Conservation (phyloP, 2,888 invertebrate genomes). For the Tanypteryx hageni region DNA sequence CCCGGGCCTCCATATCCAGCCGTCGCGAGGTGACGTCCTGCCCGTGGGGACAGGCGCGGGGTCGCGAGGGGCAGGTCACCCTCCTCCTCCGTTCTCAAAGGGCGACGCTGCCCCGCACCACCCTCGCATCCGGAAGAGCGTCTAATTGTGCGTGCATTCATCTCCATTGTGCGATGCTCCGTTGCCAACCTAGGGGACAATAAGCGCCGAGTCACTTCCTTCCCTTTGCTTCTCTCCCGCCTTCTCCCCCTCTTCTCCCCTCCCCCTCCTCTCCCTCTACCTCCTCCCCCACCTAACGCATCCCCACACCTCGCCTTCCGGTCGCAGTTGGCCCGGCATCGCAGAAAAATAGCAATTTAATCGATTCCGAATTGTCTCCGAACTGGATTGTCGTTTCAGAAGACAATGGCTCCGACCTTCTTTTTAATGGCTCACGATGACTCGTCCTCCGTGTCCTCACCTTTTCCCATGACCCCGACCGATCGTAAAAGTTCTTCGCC, state of each 20-base stretch:
- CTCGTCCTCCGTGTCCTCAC: background rate
- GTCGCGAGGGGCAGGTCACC: background rate
- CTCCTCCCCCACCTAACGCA: background rate
- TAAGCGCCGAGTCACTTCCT: conserved; percentile 56
- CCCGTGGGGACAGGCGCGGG: background rate
- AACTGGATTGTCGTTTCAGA: conserved; percentile 45
- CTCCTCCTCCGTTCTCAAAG: background rate
- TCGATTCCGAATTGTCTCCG: conserved; percentile 53
- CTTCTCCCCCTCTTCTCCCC: background rate
- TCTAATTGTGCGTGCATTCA: conserved; percentile 50
- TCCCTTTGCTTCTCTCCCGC: background rate
- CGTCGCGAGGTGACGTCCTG: background rate
- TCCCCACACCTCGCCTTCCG: no score
- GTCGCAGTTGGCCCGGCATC: background rate
- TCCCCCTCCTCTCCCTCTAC: background rate
- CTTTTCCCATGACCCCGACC: conserved; percentile 33
- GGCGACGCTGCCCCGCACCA: no score
- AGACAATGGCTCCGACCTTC: conserved; percentile 22
- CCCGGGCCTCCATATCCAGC: background rate
- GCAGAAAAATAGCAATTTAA: background rate
- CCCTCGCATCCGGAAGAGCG: conserved; percentile 29
- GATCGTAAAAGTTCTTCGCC: conserved; percentile 21
- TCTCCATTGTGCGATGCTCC: conserved; percentile 36
- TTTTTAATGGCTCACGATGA: conserved; percentile 39
- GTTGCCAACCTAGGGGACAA: background rate